Base-by-base conservation (phyloP, 2,113 vertebrate genomes). In the Eudyptes chrysolophus region DNA sequence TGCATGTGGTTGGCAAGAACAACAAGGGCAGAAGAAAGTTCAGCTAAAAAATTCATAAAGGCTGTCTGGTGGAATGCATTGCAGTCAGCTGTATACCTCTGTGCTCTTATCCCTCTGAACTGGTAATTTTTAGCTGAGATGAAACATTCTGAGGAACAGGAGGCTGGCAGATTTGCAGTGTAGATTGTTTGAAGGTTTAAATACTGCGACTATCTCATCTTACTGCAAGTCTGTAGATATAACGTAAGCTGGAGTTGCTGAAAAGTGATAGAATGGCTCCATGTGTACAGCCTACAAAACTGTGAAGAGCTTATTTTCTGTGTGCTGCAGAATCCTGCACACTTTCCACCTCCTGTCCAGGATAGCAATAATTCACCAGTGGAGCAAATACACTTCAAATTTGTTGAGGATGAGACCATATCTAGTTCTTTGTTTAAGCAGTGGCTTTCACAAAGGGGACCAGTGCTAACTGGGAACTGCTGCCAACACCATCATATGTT, bases 181-280 rank as follows among this genome's bases (percentile, higher is more conserved):
- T 92, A 95, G 94, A 96, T 96, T 94, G 94, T 95, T 90, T 92
- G 93, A 87, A 90, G 81, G 93, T 90, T 95, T 97, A 97, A 97
- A 96, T 80, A 86, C 92, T 94, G 84, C 89, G 89, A 92, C 96
- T 96, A 95, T 97, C 95, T 97, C 95, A 95, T 96, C 95, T 96
- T 65, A 85, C 60, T 75, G 30, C 64, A 81, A 92, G 78, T 92
- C 97, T 81, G 82, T 88, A 93, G 90, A 90, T 88, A 84, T 20
- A 95, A 88, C 10, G 25, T 88, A 92, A 95, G 60, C 89, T 88
- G 42, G 71, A 93, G 84, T 90, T 96, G 79, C 75, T 92, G 78
- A 92, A 88, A 97, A 96, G 78, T 65, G 90, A 90, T 93, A 92
- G 90, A 96, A 95, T 48, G 44, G 48, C 40, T 91, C 57, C 0